Evolutionary conservation across 2,113 vertebrate species (phyloP), one percentile per base, ranked within the genome.

Genomic region (Anarhynchus alexandrinus): DNA sequence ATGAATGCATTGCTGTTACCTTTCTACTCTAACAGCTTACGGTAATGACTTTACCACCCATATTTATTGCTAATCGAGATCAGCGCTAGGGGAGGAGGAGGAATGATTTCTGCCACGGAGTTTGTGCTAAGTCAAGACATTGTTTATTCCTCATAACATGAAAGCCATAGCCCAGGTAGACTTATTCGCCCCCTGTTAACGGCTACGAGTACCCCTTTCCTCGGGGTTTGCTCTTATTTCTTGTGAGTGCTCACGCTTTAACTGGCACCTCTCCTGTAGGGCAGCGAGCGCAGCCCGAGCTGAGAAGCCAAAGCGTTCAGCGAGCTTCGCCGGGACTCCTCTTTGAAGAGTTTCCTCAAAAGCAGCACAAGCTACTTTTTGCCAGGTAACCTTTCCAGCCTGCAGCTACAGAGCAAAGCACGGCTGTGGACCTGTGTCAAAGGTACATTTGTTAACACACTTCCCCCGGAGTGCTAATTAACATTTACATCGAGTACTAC

Each of bases 371-470:
- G 84, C 59, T 62, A 3, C 59, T 78, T 51, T 54, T 51, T 54
- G 91, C 93, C 87, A 90, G 78, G 82, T 59, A 36, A 91, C 67
- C 84, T 64, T 88, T 90, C 89, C 95, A 97, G 95, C 93, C 94
- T 83, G 89, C 89, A 96, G 94, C 95, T 88, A 90, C 49, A 54
- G 73, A 85, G 93, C 93, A 69, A 82, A 93, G 82, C 27, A 0
- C 14, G 49, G 91, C 79, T 83, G 84, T 36, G 90, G 85, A 97
- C 97, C 89, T 90, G 67, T 97, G 97, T 96, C 96, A 97, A 92
- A 97, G 96, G 95, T 96, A 93, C 95, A 95, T 94, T 96, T 97
- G 93, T 96, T 97, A 97, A 96, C 93, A 97, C 93, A 88, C 95
- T 95, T 96, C 47, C 95, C 94, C 95, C 4, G 85, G 85, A 97